These are phyloP conservation scores for Rhamnusium bicolor DNA, from an alignment of 2,888 invertebrate genomes.

Conservation along the genomic window DNA sequence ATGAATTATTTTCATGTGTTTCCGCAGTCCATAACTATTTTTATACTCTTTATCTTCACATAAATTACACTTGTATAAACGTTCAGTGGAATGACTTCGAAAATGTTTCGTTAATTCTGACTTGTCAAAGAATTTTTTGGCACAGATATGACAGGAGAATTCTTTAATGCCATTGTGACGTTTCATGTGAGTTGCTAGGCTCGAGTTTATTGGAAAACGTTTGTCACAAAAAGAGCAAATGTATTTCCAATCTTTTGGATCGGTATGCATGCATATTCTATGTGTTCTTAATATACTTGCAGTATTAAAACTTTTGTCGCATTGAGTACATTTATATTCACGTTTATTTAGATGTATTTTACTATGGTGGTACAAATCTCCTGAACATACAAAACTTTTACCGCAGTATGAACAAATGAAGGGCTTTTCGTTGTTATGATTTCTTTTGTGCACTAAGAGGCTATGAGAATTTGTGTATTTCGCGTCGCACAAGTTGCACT, in stretches of 20 bases:
- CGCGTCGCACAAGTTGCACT: conserved; percentile 58
- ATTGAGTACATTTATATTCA: conserved; percentile 58
- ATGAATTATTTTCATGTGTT: conserved; percentile 59
- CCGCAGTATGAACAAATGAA: conserved; percentile 58
- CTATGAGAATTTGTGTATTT: conserved; percentile 58
- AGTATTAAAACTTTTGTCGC: conserved; percentile 60
- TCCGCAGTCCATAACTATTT: conserved; percentile 55
- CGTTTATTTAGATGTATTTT: conserved; percentile 60
- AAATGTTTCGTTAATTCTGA: conserved; percentile 58
- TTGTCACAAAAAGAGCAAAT: conserved; percentile 54
- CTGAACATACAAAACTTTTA: conserved; percentile 66
- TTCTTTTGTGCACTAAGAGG: conserved; percentile 57
- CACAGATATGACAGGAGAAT: conserved; percentile 58
- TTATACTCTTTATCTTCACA: conserved; percentile 60
- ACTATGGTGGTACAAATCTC: conserved; percentile 58
- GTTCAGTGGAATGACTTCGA: conserved; percentile 57
- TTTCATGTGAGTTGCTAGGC: conserved; percentile 56
- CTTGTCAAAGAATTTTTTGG: conserved; percentile 67
- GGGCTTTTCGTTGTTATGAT: conserved; percentile 58
- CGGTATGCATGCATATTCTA: conserved; percentile 60
- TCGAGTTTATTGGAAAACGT: conserved; percentile 60
- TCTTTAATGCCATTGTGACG: conserved; percentile 64
- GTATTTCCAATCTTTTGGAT: conserved; percentile 62
- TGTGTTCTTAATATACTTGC: conserved; percentile 59
- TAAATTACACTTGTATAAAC: conserved; percentile 54